Percentiles rank a stretch among this genome's conserved stretches.
Conservation (phyloP, 2,797 vertebrate genomes). For the Astyanax mexicanus region DNA sequence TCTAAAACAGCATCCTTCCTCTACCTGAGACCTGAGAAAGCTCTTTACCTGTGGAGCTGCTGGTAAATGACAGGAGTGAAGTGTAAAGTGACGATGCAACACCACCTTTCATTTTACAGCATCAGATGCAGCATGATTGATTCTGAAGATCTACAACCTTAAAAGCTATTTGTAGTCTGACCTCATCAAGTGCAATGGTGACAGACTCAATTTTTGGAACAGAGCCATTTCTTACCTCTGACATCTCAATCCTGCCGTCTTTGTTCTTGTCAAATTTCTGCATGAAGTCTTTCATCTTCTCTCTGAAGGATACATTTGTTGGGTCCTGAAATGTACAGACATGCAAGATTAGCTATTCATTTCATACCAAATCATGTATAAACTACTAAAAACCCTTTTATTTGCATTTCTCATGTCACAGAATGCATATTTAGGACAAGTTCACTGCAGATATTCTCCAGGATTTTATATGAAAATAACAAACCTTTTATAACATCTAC, state of each 20-base stretch:
- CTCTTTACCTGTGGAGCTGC: background rate
- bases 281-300: conserved; percentile 98
- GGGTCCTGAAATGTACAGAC: conserved; percentile 77
- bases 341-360: conserved; percentile 22
- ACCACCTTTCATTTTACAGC: background rate
- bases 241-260: conserved; percentile 95
- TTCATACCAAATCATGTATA: too few relatives aligned
- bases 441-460: too few relatives aligned
- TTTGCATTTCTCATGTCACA: too few relatives aligned
- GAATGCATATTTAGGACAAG: too few relatives aligned
- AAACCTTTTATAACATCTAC: too few relatives aligned
- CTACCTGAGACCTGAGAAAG: background rate
- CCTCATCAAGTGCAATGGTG: background rate
- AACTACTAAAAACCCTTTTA: too few relatives aligned
- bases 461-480: too few relatives aligned
- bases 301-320: conserved; percentile 84
- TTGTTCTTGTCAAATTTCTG: conserved; percentile 96
- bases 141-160: conserved; percentile 15
- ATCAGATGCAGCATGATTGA: background rate
- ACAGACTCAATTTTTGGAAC: background rate
- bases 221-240: conserved; percentile 84
- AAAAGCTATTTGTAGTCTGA: conserved; percentile 4
- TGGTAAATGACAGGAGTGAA: conserved; percentile 28
- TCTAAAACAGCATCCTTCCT: too few relatives aligned
- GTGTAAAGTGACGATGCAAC: conserved; percentile 3